These are phyloP conservation scores for Melangyna quadrimaculata DNA, from an alignment of 2,888 invertebrate genomes.

Conservation along the genomic window DNA sequence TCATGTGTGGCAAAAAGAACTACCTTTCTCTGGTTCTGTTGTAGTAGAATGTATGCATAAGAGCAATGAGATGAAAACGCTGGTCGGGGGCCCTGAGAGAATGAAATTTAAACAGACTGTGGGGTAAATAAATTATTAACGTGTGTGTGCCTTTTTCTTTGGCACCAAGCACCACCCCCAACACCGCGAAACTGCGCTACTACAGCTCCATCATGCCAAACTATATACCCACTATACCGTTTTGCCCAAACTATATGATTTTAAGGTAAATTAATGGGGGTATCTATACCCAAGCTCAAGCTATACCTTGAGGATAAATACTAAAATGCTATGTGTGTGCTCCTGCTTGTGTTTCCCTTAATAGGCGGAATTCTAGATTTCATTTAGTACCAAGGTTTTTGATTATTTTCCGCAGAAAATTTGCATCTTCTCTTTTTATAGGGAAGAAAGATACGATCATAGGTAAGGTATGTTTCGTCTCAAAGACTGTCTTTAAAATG, in stretches of 20 bases:
- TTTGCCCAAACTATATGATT: conserved; percentile 30
- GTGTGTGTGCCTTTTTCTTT: conserved; percentile 52
- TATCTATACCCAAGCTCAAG: not conserved
- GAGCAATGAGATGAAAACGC: conserved; percentile 32
- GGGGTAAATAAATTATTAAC: conserved; percentile 64
- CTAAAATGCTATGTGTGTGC: not conserved
- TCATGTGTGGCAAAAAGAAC: too few relatives aligned
- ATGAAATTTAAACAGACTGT: conserved; percentile 62
- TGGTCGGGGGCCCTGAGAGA: conserved; percentile 36
- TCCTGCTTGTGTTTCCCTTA: conserved; percentile 39
- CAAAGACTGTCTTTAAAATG: conserved; percentile 26
- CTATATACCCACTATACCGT: not conserved
- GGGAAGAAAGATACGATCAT: not conserved
- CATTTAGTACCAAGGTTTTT: conserved; percentile 55
- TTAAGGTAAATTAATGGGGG: not conserved
- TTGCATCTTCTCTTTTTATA: not conserved
- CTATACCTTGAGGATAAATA: conserved; percentile 19
- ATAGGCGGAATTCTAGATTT: conserved; percentile 64
- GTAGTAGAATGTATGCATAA: not conserved
- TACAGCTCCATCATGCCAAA: conserved; percentile 20
- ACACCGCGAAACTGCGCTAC: conserved; percentile 9
- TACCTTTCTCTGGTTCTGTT: too few relatives aligned
- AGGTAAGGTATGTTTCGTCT: conserved; percentile 1
- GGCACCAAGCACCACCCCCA: not conserved
- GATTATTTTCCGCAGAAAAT: conserved; percentile 36